phyloP scores from a whole-genome alignment of 2,888 invertebrate genomes.

The Metalampra italica region DNA sequence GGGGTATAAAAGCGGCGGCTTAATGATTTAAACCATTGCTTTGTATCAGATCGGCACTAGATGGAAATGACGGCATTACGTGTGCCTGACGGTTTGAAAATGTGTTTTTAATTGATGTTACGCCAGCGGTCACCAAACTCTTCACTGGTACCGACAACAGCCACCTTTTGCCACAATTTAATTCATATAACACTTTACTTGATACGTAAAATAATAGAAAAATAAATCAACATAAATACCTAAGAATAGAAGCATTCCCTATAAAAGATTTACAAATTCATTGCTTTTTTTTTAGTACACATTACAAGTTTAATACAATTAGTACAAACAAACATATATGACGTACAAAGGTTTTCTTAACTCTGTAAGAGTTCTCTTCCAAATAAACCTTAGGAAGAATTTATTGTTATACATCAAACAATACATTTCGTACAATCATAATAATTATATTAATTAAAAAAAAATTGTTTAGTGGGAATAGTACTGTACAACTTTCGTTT shows the following conservation, averaged over 20 bases:
- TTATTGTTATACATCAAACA: too few relatives aligned
- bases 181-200: constrained; percentile 2
- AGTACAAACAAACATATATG: too few relatives aligned
- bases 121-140: constrained; percentile 43
- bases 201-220: not conserved
- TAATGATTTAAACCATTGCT: constrained; percentile 18
- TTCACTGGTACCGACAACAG: constrained; percentile 45
- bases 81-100: constrained; percentile 52
- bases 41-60: constrained; percentile 39
- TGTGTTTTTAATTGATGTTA: constrained; percentile 75
- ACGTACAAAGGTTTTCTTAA: too few relatives aligned
- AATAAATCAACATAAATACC: not conserved
- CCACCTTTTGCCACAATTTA: constrained; percentile 4
- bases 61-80: constrained; percentile 58
- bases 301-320: too few relatives aligned
- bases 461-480: too few relatives aligned
- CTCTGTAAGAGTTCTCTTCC: too few relatives aligned
- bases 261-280: too few relatives aligned
- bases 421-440: too few relatives aligned
- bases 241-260: not conserved
- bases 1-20: constrained; percentile 13
- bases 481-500: too few relatives aligned
- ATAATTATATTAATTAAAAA: too few relatives aligned
- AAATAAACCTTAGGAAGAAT: too few relatives aligned
- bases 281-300: too few relatives aligned